These are phyloP conservation scores for Philereme transversata DNA, from an alignment of 2,888 invertebrate genomes.

Conservation along the genomic window DNA sequence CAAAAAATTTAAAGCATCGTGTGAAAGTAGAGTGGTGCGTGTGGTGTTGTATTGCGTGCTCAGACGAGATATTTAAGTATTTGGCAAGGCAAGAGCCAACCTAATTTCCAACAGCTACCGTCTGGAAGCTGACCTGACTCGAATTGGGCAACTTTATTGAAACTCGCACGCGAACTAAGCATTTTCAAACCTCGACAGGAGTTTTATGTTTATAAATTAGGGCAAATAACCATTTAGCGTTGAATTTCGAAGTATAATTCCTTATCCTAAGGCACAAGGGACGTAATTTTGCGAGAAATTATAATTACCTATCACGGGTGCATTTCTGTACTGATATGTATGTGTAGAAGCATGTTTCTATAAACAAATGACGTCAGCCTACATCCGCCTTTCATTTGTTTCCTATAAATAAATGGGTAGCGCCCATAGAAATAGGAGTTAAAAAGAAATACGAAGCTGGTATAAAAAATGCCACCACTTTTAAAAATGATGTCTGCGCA, in stretches of 20 bases:
- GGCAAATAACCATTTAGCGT: slow-evolving; percentile 27
- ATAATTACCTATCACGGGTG: slow-evolving; percentile 33
- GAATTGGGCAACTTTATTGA: slow-evolving; percentile 57
- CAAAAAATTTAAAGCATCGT: slow-evolving; percentile 39
- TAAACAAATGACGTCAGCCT: no score
- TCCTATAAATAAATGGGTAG: no score
- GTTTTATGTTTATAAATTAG: slow-evolving; percentile 32
- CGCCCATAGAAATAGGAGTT: no score
- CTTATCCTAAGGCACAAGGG: slow-evolving; percentile 25
- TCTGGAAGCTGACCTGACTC: slow-evolving; percentile 63
- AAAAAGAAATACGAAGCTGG: no score
- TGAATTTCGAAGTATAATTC: slow-evolving; percentile 27
- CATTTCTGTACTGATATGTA: not conserved
- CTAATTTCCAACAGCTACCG: slow-evolving; percentile 71
- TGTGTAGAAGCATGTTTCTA: no score
- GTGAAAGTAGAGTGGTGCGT: slow-evolving; percentile 51
- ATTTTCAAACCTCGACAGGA: slow-evolving; percentile 29
- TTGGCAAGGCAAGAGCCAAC: slow-evolving; percentile 50
- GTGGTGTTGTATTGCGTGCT: slow-evolving; percentile 55
- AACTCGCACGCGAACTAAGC: slow-evolving; percentile 56
- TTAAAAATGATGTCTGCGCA: no score
- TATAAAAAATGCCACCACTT: no score
- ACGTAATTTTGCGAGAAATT: slow-evolving; percentile 24
- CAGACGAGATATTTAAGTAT: slow-evolving; percentile 55
- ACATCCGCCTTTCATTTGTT: no score